phyloP scores from a whole-genome alignment of 2,113 vertebrate species.

The Panurus biarmicus region DNA sequence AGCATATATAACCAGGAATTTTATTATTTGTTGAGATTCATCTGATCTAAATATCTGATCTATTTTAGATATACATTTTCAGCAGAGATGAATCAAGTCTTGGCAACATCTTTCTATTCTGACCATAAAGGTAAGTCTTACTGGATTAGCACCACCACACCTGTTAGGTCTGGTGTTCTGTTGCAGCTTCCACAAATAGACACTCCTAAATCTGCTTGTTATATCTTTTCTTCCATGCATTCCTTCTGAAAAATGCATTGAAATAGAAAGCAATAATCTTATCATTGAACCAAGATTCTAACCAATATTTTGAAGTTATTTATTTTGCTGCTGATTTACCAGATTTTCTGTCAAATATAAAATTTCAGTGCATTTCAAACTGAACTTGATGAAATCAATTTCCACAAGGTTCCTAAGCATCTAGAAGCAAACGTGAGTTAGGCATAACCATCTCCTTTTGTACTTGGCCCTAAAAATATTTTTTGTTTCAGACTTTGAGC shows the following conservation, averaged over 20 bases:
- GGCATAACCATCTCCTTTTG: background rate
- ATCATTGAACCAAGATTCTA: background rate
- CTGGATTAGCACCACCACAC: background rate
- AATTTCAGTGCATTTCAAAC: background rate
- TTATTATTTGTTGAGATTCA: background rate
- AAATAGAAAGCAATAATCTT: background rate
- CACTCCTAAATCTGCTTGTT: background rate
- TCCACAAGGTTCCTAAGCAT: background rate
- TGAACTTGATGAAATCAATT: background rate
- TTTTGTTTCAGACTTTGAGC: background rate
- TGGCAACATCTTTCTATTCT: background rate
- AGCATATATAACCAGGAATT: background rate
- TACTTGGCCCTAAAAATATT: background rate
- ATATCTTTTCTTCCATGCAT: fast-evolving
- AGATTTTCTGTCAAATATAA: background rate
- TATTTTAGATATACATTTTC: background rate
- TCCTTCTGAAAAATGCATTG: background rate
- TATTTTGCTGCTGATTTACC: background rate
- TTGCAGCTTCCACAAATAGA: background rate
- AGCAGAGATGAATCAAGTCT: background rate
- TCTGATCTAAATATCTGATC: background rate
- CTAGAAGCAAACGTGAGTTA: background rate
- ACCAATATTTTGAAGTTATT: background rate
- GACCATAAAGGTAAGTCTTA: background rate
- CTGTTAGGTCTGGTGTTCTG: background rate